phyloP scores from a whole-genome alignment of 2,113 vertebrate genomes.

The Ceratotherium simum region DNA sequence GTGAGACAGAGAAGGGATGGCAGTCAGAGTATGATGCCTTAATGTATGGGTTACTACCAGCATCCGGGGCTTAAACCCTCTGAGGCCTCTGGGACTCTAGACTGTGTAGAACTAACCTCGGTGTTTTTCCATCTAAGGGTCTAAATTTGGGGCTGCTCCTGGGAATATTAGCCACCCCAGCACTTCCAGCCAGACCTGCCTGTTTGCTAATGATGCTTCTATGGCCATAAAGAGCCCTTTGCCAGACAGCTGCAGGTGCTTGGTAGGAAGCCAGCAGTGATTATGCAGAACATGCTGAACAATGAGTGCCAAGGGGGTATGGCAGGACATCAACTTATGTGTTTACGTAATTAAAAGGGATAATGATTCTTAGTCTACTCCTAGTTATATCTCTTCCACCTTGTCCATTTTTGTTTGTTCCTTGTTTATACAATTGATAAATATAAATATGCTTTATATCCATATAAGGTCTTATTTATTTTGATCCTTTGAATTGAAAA shows the following conservation, averaged over 20 bases:
- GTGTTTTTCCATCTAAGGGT: neutral
- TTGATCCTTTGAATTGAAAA: conserved; percentile 40
- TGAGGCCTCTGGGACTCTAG: neutral
- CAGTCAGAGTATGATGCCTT: neutral
- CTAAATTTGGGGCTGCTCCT: neutral
- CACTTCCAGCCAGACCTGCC: neutral
- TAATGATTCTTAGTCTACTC: neutral
- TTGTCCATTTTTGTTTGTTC: neutral
- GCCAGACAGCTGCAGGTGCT: neutral
- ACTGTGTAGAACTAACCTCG: neutral
- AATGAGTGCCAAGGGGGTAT: neutral
- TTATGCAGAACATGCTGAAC: neutral
- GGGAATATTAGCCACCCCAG: neutral
- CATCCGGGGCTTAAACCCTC: neutral
- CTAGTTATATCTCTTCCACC: neutral
- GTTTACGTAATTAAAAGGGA: neutral
- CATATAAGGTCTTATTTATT: neutral
- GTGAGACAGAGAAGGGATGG: neutral
- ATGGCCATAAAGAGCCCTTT: neutral
- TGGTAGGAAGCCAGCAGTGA: neutral
- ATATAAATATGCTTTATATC: neutral
- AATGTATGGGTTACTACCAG: neutral
- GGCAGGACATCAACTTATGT: neutral
- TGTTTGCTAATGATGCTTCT: neutral
- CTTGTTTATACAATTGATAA: conserved; percentile 3